Evolutionary conservation across 2,888 invertebrate species (phyloP), one percentile per base, ranked within the genome.

Genomic region (Galeopsomyia nigrocyanea): DNA sequence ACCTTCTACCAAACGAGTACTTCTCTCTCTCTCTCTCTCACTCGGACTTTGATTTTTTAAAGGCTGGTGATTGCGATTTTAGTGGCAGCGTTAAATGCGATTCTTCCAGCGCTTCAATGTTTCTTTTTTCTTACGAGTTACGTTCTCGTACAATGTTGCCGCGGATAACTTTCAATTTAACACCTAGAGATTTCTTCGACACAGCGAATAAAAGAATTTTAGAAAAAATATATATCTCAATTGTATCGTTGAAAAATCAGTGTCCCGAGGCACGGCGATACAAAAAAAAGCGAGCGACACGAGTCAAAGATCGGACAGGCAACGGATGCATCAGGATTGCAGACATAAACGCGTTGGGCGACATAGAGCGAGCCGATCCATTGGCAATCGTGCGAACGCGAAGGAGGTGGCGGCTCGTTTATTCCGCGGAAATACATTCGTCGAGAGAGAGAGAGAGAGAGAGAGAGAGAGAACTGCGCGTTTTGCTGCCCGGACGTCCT

Each of bases 401-500:
- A 46, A 61, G 68, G 26, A 62, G 47, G 39, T 60, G 49, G 13
- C 39, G 47, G 61, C 69, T 73, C 65, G 65, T 65, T 68, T 69
- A 50, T 69, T 51, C 50, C 65, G 47, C 69, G 63, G 64, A 65
- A 65, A 65, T 56, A 49, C 22, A 9, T 19, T 17, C 63, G 22
- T 19, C 22, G 39, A 39, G 39, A 10, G 39, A 39, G 39, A 31
- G 31, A 31, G 31, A 31, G 16, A 16, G n/a, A n/a, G n/a, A n/a
- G n/a, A n/a, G n/a, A n/a, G n/a, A n/a, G 39, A 39, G 39, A 10
- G 39, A 39, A 7, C 6, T n/a, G 21, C 21, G 26, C 64, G 46
- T 22, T 26, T 31, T 31, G 17, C 10, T 31, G 17, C 6, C 31
- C 50, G 49, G 67, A 50, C 47, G 65, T 65, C 84, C 83, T 82